Evolutionary conservation across 1,140 invertebrate genomes (phyloP).

Genomic region (Drosophila carrolli): DNA sequence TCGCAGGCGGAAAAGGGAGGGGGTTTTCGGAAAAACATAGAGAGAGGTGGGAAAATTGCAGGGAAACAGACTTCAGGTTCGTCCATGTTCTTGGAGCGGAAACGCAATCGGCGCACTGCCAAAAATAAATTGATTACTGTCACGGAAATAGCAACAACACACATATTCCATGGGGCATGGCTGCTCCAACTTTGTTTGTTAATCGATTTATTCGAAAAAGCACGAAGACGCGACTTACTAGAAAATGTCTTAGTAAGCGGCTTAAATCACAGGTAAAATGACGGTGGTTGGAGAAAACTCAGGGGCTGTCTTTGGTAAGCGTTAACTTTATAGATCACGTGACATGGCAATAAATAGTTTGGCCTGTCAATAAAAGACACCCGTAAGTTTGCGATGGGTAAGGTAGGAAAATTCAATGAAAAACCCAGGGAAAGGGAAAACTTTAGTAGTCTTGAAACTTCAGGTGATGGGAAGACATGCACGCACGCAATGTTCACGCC

Average conservation of each 20-base stretch:
- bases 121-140: slow-evolving; percentile 85
- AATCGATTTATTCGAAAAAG: slow-evolving; percentile 65
- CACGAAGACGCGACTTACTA: slow-evolving; percentile 46
- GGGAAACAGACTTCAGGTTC: slow-evolving; percentile 38
- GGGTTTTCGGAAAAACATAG: slow-evolving; percentile 2
- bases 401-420: background rate
- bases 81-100: slow-evolving; percentile 56
- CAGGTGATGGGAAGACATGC: slow-evolving; percentile 11
- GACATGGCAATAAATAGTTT: slow-evolving; percentile 78
- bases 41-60: slow-evolving; percentile 46
- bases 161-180: slow-evolving; percentile 10
- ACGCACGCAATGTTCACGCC: slow-evolving; percentile 47
- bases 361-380: slow-evolving; percentile 79
- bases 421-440: background rate
- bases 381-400: slow-evolving; percentile 41
- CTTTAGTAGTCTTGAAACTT: slow-evolving; percentile 6
- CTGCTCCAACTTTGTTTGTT: slow-evolving; percentile 69
- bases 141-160: slow-evolving; percentile 76
- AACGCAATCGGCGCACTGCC: slow-evolving; percentile 80
- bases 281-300: background rate
- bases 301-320: slow-evolving; percentile 27
- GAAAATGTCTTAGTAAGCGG: slow-evolving; percentile 63
- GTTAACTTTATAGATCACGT: slow-evolving; percentile 71
- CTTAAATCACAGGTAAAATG: slow-evolving; percentile 49
- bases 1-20: background rate